Evolutionary conservation across 2,113 vertebrate species (phyloP), one percentile per base, ranked within the genome.

Genomic region (Ictalurus furcatus): DNA sequence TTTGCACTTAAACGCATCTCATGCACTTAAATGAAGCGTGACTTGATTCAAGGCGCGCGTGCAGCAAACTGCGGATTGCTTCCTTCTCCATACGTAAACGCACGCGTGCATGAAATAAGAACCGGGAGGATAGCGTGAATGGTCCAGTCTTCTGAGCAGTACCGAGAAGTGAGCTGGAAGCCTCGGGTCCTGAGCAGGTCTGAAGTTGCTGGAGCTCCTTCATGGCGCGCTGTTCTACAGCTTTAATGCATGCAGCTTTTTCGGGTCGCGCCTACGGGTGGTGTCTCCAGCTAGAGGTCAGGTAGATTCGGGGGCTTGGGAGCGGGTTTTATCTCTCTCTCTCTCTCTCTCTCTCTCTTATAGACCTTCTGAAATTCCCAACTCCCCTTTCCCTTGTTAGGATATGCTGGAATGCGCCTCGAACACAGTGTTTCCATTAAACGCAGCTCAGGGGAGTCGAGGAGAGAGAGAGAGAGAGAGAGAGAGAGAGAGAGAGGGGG

Each of bases 381-480:
- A 23, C 78, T 81, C n/a, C 79, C 80, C 79, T 71, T 67, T 89
- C 85, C 86, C 92, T 81, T 92, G 92, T 96, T 95, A 97, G 97
- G 97, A 97, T 97, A 96, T 97, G 97, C 95, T 96, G 97, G 97
- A 98, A 97, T 98, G 97, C 95, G 92, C 95, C 95, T 94, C 96
- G 95, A 95, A 95, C 96, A 95, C 96, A 96, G 96, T 97, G 97
- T 97, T 97, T 98, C 97, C 97, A 97, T 98, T 97, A 96, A 96
- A 95, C 94, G 95, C 95, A 95, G 71, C 90, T 90, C 91, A 90
- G 89, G 96, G 95, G 96, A 96, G 96, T 94, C 94, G 95, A 94
- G 95, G 93, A 92, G 71, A 52, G 58, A 87, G 44, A 85, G 23
- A 84, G 83, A 65, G 95, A 94, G 95, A 56, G 93, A 92, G 94